Base-by-base conservation (phyloP, 1,140 invertebrate genomes). In the Palaemon carinicauda region DNA sequence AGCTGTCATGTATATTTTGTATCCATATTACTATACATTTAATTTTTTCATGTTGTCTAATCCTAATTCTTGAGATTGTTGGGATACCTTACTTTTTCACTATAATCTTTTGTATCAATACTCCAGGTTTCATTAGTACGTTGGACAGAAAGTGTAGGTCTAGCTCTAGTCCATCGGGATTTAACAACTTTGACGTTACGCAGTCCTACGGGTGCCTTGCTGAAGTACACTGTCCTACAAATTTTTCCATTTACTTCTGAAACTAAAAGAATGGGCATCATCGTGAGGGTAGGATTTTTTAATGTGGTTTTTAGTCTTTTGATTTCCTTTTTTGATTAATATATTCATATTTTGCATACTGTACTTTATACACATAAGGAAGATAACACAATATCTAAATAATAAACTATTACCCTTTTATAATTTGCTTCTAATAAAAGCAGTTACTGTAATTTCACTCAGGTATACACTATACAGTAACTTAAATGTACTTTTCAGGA, bases 181-280 rank as follows among this genome's bases (percentile, higher is more conserved):
- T 92, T 97, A 14, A 94, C 92, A 87, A 93, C 93, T 0, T 96
- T 98, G 92, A 95, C 96, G 88, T 91, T 98, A 3, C 93, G 94
- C 90, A 94, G 95, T 1, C 94, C 95, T 4, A 94, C 95, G 90
- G 94, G 95, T 73, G 91, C 93, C 77, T 92, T 96, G 5, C 91
- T 97, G 71, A 94, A 94, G 82, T 99, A 96, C 91, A 94, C 94
- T 53, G 99, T 99, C 89, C 92, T 99, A 7, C 97, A 99, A 87
- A 94, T 98, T 79, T 99, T 99, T 91, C 98, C 98, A 5, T 99
- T 99, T 90, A 99, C 97, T 7, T 99, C 98, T 33, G 98, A 99
- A 92, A 96, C 95, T 7, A 99, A 99, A 92, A 93, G 98, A 90
- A 99, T 99, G 98, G 98, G 98, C 19, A 99, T 99, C 82, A 99